Conservation (phyloP, 2,888 invertebrate species). For the Mantis religiosa region DNA sequence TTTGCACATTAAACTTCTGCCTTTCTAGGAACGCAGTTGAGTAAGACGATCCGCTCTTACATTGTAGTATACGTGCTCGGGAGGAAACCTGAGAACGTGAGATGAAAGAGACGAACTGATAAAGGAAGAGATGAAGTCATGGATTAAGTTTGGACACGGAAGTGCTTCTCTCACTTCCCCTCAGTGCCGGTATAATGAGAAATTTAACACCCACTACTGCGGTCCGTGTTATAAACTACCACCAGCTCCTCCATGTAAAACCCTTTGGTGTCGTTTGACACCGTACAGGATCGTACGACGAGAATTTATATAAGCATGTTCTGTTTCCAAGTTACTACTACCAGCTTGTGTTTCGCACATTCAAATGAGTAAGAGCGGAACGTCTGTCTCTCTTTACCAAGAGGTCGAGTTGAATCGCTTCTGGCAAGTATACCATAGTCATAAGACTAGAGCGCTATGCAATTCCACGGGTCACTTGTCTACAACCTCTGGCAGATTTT, state of each 20-base stretch:
- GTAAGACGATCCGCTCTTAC: neutral
- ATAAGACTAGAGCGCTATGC: neutral
- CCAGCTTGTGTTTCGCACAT: neutral
- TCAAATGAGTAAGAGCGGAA: neutral
- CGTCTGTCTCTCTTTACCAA: neutral
- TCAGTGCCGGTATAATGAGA: slow-evolving; percentile 3
- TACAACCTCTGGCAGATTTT: neutral
- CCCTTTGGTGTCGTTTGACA: slow-evolving; percentile 9
- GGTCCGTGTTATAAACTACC: slow-evolving; percentile 9
- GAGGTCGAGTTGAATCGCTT: neutral
- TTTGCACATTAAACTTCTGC: neutral
- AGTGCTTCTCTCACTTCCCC: neutral
- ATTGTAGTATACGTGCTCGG: neutral
- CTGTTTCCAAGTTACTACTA: neutral
- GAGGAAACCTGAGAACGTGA: neutral
- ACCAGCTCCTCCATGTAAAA: slow-evolving; percentile 7
- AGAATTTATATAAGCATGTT: slow-evolving; percentile 12
- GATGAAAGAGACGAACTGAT: neutral
- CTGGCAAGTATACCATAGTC: neutral
- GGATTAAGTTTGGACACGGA: slow-evolving; percentile 16
- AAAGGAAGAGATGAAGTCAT: slow-evolving; percentile 12
- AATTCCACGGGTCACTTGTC: neutral
- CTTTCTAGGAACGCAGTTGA: neutral
- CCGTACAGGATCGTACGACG: neutral
- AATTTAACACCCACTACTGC: slow-evolving; percentile 13